phyloP scores from a whole-genome alignment of 2,113 vertebrate genomes.

The Chaenogobius annularis region DNA sequence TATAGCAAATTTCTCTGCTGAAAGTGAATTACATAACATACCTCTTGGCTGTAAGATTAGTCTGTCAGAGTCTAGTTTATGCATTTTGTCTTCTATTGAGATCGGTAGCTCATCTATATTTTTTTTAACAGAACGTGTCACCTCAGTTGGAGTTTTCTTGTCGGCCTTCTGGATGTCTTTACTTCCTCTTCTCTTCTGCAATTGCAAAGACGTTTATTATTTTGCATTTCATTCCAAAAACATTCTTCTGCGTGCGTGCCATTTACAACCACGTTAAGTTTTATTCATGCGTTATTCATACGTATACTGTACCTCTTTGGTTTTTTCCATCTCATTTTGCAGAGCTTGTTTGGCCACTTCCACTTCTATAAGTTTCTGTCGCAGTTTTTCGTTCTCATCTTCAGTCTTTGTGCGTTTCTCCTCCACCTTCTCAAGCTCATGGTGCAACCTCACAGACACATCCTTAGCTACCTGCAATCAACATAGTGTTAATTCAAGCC shows the following conservation, averaged over 20 bases:
- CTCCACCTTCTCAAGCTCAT: conserved; percentile 96
- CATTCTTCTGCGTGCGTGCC: too few relatives aligned
- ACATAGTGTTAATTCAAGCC: not conserved
- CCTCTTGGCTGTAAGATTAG: not conserved
- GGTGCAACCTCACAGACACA: conserved; percentile 95
- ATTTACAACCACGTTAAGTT: not conserved
- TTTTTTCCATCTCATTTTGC: conserved; percentile 93
- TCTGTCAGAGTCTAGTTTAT: not conserved
- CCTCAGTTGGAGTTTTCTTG: conserved; percentile 90
- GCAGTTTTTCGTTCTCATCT: conserved; percentile 94
- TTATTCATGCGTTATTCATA: not conserved
- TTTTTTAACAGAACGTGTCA: conserved; percentile 58
- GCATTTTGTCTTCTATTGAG: not conserved
- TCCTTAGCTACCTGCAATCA: conserved; percentile 91
- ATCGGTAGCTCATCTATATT: not conserved
- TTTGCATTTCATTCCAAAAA: not conserved
- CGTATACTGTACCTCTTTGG: conserved; percentile 83
- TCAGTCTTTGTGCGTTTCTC: conserved; percentile 94
- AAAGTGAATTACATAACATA: not conserved
- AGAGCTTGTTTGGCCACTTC: conserved; percentile 94
- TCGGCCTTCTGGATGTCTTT: conserved; percentile 92
- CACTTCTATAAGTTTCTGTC: conserved; percentile 93
- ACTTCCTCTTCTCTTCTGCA: conserved; percentile 91
- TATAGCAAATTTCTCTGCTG: conserved; percentile 6
- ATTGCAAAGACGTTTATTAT: conserved; percentile 59